These are phyloP conservation scores for Microdon myrmicae DNA, from an alignment of 2,888 invertebrate species.

Conservation along the genomic window DNA sequence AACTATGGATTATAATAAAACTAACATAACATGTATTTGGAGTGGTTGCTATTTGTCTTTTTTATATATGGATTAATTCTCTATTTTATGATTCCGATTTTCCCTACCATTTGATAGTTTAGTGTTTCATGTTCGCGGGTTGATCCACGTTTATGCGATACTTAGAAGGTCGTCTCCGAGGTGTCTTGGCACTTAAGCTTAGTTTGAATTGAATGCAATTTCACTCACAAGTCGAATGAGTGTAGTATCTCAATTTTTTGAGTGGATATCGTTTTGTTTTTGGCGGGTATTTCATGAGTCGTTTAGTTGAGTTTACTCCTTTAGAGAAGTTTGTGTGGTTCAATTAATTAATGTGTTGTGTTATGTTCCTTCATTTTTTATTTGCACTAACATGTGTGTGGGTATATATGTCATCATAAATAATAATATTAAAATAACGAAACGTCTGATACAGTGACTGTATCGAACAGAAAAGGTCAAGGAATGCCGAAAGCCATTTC, in stretches of 20 bases:
- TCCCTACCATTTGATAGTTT: slow-evolving; percentile 30
- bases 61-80: slow-evolving; percentile 9
- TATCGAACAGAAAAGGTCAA: slow-evolving; percentile 42
- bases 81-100: slow-evolving; percentile 2
- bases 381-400: background rate
- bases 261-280: slow-evolving; percentile 21
- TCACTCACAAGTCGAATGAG: slow-evolving; percentile 34
- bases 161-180: slow-evolving; percentile 22
- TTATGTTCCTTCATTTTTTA: slow-evolving; percentile 5
- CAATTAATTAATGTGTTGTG: too few relatives aligned
- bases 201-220: slow-evolving; percentile 15
- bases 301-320: slow-evolving; percentile 24
- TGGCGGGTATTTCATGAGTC: slow-evolving; percentile 10
- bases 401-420: too few relatives aligned
- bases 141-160: slow-evolving; percentile 12
- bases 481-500: slow-evolving; percentile 2
- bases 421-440: too few relatives aligned
- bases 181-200: slow-evolving; percentile 13
- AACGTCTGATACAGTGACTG: too few relatives aligned
- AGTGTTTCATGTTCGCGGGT: slow-evolving; percentile 4
- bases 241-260: slow-evolving; percentile 4
- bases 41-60: slow-evolving; percentile 28
- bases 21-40: slow-evolving; percentile 25
- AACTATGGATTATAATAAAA: too few relatives aligned
- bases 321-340: slow-evolving; percentile 19